phyloP scores from a whole-genome alignment of 1,140 invertebrate genomes.

The Trichonephila inaurata region DNA sequence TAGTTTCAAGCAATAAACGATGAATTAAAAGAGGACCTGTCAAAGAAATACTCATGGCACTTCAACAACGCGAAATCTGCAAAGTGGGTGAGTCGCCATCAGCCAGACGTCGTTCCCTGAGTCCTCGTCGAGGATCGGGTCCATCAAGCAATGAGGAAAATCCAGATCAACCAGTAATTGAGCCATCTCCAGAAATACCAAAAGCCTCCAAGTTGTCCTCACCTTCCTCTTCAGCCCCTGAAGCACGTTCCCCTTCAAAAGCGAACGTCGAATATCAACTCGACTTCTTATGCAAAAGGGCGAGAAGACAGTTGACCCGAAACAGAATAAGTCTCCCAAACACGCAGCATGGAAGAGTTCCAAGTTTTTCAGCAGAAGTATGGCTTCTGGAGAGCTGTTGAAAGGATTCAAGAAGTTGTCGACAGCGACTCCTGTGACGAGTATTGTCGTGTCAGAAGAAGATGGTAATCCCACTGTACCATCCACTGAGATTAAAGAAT shows the following conservation, averaged over 20 bases:
- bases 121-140: constrained; percentile 55
- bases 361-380: constrained; percentile 71
- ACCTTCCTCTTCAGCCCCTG: neutral
- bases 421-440: neutral
- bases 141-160: neutral
- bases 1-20: neutral
- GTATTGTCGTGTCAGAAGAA: neutral
- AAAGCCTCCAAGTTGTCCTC: neutral
- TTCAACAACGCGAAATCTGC: constrained; percentile 70
- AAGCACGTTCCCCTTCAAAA: constrained; percentile 44
- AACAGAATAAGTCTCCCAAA: constrained; percentile 46
- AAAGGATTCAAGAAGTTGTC: constrained; percentile 71
- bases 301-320: neutral
- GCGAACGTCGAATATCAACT: neutral
- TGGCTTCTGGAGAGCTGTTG: constrained; percentile 68
- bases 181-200: neutral
- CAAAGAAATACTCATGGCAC: neutral
- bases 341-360: constrained; percentile 68
- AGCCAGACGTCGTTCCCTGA: neutral
- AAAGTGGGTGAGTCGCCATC: constrained; percentile 67
- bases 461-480: neutral
- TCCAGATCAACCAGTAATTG: neutral
- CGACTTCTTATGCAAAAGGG: constrained; percentile 48
- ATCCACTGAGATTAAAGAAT: constrained; percentile 32
- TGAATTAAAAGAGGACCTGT: neutral